Percentiles rank a stretch among this genome's conserved stretches.
Evolutionary conservation across 37 sponge, comb jelly and placozoan genomes (phyloP).

Genomic region (Eunapius fragilis): DNA sequence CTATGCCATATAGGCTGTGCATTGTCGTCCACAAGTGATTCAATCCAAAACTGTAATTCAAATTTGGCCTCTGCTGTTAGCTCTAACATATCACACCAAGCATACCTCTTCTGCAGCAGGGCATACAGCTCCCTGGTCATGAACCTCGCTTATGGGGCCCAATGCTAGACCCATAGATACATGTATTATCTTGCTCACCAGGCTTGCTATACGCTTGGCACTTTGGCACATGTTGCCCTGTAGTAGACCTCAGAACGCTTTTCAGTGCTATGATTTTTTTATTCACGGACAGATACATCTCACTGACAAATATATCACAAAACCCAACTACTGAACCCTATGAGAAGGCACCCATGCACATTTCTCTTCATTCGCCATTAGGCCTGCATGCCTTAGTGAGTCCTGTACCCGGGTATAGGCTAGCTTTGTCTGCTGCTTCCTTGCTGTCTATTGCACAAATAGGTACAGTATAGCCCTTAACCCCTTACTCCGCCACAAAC

Average conservation of each 20-base stretch:
- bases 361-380: background rate
- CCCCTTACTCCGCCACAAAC: background rate
- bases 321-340: conserved; percentile 1
- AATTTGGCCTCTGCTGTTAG: no score
- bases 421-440: no score
- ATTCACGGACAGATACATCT: no score
- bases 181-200: no score
- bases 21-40: no score
- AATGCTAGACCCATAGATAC: conserved; percentile 11
- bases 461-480: conserved; percentile 13
- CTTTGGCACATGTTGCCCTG: no score
- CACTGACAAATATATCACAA: conserved; percentile 3
- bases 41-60: no score
- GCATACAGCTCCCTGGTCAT: conserved; percentile 4
- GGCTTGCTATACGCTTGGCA: background rate
- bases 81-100: no score
- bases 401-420: no score
- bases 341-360: background rate
- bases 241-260: no score
- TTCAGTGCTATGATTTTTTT: no score
- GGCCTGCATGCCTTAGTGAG: background rate
- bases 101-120: background rate
- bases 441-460: background rate
- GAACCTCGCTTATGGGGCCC: background rate
- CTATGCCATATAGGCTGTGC: no score